Percentiles rank a stretch among this genome's conserved stretches.
phyloP scores from a whole-genome alignment of 2,797 vertebrate genomes.

The Delichon dasypus region DNA sequence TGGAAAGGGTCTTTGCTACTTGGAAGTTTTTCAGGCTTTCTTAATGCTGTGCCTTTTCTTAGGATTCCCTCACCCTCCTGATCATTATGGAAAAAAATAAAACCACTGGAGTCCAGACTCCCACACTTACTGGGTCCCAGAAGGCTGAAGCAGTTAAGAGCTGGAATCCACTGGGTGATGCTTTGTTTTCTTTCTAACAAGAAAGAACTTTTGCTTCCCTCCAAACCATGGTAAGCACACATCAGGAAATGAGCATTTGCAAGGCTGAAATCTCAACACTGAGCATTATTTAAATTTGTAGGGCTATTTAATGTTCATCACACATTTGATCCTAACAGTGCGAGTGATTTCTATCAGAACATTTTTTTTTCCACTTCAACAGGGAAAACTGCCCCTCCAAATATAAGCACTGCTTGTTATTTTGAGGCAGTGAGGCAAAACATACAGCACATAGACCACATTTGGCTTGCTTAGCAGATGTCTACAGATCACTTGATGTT shows the following conservation, averaged over 20 bases:
- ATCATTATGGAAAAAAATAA: background rate
- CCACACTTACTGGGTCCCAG: background rate
- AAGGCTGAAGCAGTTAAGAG: background rate
- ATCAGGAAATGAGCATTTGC: background rate
- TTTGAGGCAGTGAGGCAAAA: slow-evolving; percentile 73
- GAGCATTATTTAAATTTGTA: slow-evolving; percentile 68
- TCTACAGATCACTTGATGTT: slow-evolving; percentile 71
- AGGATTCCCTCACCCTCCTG: background rate
- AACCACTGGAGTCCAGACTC: background rate
- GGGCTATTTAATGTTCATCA: slow-evolving; percentile 68
- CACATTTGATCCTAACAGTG: slow-evolving; percentile 55
- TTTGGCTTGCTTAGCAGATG: slow-evolving; percentile 74
- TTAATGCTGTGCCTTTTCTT: background rate
- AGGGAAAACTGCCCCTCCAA: slow-evolving; percentile 53
- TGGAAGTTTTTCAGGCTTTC: background rate
- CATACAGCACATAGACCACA: slow-evolving; percentile 48
- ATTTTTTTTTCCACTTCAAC: slow-evolving; percentile 56
- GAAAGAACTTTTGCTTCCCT: background rate
- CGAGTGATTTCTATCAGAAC: slow-evolving; percentile 59
- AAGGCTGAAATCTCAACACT: slow-evolving; percentile 39
- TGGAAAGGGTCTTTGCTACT: background rate
- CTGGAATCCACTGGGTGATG: background rate
- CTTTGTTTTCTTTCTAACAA: background rate
- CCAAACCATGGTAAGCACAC: background rate
- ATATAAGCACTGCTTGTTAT: slow-evolving; percentile 69